Conservation (phyloP, 2,797 vertebrate species). For the Molossus molossus region DNA sequence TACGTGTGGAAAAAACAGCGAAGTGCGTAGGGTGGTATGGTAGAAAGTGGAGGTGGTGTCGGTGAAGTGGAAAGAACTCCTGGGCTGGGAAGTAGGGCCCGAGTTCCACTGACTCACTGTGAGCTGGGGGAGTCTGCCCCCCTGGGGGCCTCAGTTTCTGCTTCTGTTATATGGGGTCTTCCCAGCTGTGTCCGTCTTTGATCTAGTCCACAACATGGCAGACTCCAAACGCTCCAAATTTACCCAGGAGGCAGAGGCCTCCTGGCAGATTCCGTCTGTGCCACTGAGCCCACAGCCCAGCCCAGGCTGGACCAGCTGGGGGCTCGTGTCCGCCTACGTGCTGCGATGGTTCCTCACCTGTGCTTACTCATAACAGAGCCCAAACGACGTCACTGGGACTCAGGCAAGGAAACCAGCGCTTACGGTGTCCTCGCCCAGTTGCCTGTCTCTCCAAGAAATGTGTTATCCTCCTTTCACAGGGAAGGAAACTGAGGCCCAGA, state of each 20-base stretch:
- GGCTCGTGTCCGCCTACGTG: background rate
- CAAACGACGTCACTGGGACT: slow-evolving; percentile 20
- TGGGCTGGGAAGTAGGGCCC: slow-evolving; percentile 45
- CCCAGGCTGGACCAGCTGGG: background rate
- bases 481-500: slow-evolving; percentile 56
- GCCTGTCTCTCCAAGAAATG: background rate
- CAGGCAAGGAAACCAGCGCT: slow-evolving; percentile 50
- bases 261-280: fast-evolving
- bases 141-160: slow-evolving; percentile 52
- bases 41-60: slow-evolving; percentile 63
- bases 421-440: background rate
- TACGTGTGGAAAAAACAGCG: slow-evolving; percentile 63
- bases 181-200: background rate
- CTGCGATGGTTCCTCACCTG: background rate
- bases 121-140: background rate
- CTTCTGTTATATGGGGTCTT: slow-evolving; percentile 55
- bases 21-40: background rate
- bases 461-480: slow-evolving; percentile 56
- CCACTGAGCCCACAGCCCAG: fast-evolving
- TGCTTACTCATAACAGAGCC: slow-evolving; percentile 75
- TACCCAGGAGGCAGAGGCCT: background rate
- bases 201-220: background rate
- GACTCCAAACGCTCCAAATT: background rate
- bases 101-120: slow-evolving; percentile 78
- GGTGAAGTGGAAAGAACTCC: slow-evolving; percentile 68